Base-by-base conservation (phyloP, 2,113 vertebrate genomes). In the Brachyistius frenatus region DNA sequence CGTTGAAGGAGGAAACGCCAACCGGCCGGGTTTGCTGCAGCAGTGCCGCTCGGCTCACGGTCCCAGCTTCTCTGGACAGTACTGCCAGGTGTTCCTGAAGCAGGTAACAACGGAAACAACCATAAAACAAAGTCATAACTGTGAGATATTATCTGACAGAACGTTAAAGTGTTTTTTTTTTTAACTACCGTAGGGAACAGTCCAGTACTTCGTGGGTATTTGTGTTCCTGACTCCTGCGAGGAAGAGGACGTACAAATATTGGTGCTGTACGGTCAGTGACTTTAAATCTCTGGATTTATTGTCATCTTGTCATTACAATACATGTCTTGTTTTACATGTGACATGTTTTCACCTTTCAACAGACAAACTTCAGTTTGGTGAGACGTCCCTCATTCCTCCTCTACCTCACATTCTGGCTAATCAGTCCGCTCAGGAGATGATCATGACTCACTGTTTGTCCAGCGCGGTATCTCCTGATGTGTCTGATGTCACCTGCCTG, bases 171-270 rank as follows among this genome's bases (percentile, higher is more conserved):
- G 3, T 5, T 54, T 73, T 53, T 11, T 74, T 57, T 81, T 83
- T 73, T 80, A 54, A 11, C 31, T 30, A 6, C 7, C 5, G 1
- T 39, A 97, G 95, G 96, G 86, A 46, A 74, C 79, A 11, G 47
- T 92, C 2, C 88, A 94, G 52, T 96, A 95, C 80, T 95, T 94
- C 47, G 92, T 95, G 79, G 96, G 95, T 1, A 61, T 96, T 46
- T 97, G 97, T 89, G 92, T 97, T 52, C 96, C 96, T 35, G 92
- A 94, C 78, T 96, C 96, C 4, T 97, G 96, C 23, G 30, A 55
- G 0, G 93, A 95, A 72, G 93, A 93, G 7, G 96, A 97, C 0
- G 91, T 96, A 49, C 80, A 95, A 60, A 66, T 55, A 3, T 44
- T 96, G 65, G 92, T 94, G 46, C 57, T 78, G 64, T 54, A 89